Evolutionary conservation across 1,140 invertebrate genomes (phyloP), one percentile per base, ranked within the genome.

Genomic region (Coelopa frigida): DNA sequence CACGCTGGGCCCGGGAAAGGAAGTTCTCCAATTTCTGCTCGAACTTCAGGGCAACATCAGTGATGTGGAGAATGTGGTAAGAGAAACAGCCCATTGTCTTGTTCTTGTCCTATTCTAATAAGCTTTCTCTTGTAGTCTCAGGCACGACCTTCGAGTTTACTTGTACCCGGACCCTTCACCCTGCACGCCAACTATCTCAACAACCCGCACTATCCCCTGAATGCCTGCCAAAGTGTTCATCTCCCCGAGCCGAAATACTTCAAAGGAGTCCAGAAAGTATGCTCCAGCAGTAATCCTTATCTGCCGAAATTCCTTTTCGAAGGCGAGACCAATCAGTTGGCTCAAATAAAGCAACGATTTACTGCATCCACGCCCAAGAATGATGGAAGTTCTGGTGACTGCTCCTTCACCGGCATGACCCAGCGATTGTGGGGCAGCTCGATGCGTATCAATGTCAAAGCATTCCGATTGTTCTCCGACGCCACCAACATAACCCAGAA

Each of bases 91-190:
- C n/a, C n/a, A 4, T 27, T 4, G 27, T 42, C 3, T 22, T 26
- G 5, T 26, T 42, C 3, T 15, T 41, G 12, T 37, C 11, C 10
- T 43, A 38, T 31, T 11, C 22, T n/a, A 35, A 35, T 10, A 27
- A 15, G 3, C 10, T 46, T 37, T 26, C 21, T 22, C 29, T 24
- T 41, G 12, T 38, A 44, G 44, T 29, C 45, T 39, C 15, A 44
- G n/a, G 29, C 32, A 14, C 29, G 35, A 12, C 26, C 31, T 7
- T 44, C 44, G 10, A 15, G 31, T 12, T 33, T 53, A n/a, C 35
- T 53, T 11, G 31, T 50, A n/a, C 51, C 51, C 18, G 48, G 48
- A 17, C 39, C 48, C 7, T 53, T 53, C 40, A 53, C 51, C 11
- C 21, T 53, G 14, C 31, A 45, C 39, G 44, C 44, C 7, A 44